phyloP scores from a whole-genome alignment of 1,140 invertebrate genomes.

The Aphelenchoides fujianensis region DNA sequence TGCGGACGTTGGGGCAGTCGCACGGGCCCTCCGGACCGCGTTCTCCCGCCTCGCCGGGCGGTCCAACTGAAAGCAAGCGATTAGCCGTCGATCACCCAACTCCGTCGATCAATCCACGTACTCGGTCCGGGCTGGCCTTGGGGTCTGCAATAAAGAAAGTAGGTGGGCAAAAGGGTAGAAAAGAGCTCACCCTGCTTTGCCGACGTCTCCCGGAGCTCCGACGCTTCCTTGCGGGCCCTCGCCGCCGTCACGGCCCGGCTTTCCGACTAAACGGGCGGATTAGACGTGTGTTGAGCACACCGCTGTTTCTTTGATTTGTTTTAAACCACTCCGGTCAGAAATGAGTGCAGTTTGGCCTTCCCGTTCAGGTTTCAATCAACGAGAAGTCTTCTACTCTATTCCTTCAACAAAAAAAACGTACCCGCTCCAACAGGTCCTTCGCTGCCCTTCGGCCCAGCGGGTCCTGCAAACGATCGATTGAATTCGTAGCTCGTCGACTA shows the following conservation, averaged over 20 bases:
- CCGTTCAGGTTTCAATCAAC: too few species aligned
- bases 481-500: too few species aligned
- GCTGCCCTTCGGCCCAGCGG: slow-evolving; percentile 42
- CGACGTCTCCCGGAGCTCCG: slow-evolving; percentile 40
- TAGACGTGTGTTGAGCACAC: too few species aligned
- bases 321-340: too few species aligned
- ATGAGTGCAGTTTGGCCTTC: too few species aligned
- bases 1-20: slow-evolving; percentile 47
- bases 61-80: slow-evolving; percentile 13
- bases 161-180: neutral
- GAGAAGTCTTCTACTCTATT: too few species aligned
- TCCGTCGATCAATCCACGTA: too few species aligned
- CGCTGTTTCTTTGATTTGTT: too few species aligned
- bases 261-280: too few species aligned
- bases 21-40: slow-evolving; percentile 43
- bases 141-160: slow-evolving; percentile 29
- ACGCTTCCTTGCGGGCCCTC: slow-evolving; percentile 48
- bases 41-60: slow-evolving; percentile 39
- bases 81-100: neutral
- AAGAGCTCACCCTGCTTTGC: neutral
- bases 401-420: too few species aligned
- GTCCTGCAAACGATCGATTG: neutral
- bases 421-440: too few species aligned
- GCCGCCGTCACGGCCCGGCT: slow-evolving; percentile 25
- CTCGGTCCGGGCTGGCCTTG: slow-evolving; percentile 7